phyloP scores from a whole-genome alignment of 2,113 vertebrate species.

The Vireo altiloquus region DNA sequence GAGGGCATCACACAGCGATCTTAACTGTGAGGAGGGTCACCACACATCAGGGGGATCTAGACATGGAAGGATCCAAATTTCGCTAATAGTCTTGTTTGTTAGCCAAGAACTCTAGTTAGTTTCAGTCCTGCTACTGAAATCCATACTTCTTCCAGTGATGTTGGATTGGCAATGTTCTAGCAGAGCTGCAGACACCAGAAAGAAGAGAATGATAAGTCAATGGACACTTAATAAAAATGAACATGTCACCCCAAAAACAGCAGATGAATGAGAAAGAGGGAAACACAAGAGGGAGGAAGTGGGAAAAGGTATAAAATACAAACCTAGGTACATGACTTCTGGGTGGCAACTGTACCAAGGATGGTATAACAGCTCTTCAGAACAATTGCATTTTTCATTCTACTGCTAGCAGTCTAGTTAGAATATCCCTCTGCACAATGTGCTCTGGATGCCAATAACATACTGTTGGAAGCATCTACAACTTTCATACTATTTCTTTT shows the following conservation, averaged over 20 bases:
- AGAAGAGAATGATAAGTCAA: background rate
- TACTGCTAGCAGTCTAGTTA: background rate
- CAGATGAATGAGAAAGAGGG: background rate
- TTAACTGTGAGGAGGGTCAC: background rate
- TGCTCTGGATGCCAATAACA: background rate
- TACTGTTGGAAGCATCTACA: background rate
- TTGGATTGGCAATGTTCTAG: background rate
- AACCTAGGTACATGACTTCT: background rate
- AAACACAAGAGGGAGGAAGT: background rate
- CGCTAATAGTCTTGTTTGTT: background rate
- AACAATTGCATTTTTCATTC: background rate
- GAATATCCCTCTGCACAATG: background rate
- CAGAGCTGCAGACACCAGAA: background rate
- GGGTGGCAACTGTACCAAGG: background rate
- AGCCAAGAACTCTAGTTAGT: background rate
- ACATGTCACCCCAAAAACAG: background rate
- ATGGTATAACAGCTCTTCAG: background rate
- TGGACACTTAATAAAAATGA: background rate
- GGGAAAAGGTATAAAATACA: background rate
- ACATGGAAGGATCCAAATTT: background rate
- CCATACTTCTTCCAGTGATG: background rate
- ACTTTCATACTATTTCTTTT: background rate
- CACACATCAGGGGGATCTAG: background rate
- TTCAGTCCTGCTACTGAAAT: background rate
- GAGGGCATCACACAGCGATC: background rate